Percentiles rank a stretch among this genome's conserved stretches.
Conservation (phyloP, 2,888 invertebrate species). For the Nemurella pictetii region DNA sequence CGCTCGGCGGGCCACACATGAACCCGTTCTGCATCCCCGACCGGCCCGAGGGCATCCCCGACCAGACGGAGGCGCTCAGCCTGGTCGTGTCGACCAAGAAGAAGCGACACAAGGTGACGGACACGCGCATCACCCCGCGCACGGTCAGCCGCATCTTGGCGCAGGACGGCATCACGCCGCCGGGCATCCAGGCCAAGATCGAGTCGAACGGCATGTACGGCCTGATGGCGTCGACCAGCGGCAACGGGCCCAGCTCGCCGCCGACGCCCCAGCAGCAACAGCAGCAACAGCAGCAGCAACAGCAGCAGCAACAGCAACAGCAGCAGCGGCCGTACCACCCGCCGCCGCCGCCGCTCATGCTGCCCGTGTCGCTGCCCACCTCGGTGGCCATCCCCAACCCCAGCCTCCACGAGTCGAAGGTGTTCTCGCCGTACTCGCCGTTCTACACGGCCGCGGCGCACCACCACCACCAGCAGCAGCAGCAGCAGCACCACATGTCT, state of each 20-base stretch:
- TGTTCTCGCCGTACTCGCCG: conserved; percentile 89
- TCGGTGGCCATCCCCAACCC: conserved; percentile 97
- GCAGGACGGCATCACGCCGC: conserved; percentile 76
- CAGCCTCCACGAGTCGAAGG: conserved; percentile 90
- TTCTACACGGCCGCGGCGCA: conserved; percentile 70
- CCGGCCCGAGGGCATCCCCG: conserved; percentile 60
- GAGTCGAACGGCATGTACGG: conserved; percentile 42
- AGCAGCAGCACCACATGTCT: conserved; percentile 45
- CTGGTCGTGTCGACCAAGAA: conserved; percentile 94
- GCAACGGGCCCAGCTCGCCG: conserved; percentile 51
- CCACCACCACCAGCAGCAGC: conserved; percentile 56
- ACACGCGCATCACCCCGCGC: conserved; percentile 87
- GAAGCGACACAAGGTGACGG: conserved; percentile 96
- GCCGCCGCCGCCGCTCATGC: conserved; percentile 72
- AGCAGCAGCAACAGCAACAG: too few species aligned
- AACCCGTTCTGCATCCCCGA: conserved; percentile 64
- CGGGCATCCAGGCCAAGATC: conserved; percentile 54
- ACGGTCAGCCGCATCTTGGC: conserved; percentile 86
- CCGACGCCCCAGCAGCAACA: conserved; percentile 66
- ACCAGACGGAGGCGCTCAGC: conserved; percentile 92
- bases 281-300: conserved; percentile 68
- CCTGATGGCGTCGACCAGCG: conserved; percentile 42
- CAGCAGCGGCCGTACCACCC: conserved; percentile 76
- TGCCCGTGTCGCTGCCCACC: conserved; percentile 88
- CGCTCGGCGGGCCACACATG: conserved; percentile 54